Percentiles rank a stretch among this genome's conserved stretches.
Conservation (phyloP, 2,113 vertebrate species). For the Aspiorhynchus laticeps region DNA sequence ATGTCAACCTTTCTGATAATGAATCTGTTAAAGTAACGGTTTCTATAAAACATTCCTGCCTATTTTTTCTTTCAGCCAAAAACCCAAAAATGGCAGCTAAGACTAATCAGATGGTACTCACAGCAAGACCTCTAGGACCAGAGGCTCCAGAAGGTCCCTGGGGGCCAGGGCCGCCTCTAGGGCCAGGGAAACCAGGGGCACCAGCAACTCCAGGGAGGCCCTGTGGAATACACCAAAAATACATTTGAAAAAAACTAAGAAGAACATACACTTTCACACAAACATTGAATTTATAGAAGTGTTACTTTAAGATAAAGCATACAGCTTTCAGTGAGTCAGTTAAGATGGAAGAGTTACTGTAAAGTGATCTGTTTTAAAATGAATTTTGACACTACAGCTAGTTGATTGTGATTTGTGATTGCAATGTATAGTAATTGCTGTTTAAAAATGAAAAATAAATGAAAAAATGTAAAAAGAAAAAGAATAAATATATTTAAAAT, state of each 20-base stretch:
- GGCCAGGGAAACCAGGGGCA: constrained; percentile 93
- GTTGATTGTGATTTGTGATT: not conserved
- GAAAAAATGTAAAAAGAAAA: no score
- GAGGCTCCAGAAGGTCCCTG: constrained; percentile 86
- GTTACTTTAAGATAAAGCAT: not conserved
- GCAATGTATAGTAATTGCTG: no score
- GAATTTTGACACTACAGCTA: not conserved
- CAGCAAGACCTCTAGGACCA: constrained; percentile 90
- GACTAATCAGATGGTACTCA: constrained; percentile 73
- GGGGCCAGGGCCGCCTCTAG: constrained; percentile 91
- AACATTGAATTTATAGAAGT: not conserved
- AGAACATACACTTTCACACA: not conserved
- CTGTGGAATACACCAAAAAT: constrained; percentile 68
- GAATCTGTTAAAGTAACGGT: not conserved
- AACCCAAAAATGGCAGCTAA: not conserved
- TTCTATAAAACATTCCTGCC: not conserved
- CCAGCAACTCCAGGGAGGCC: constrained; percentile 89
- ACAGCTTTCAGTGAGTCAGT: not conserved
- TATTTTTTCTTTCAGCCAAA: not conserved
- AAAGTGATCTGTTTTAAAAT: not conserved
- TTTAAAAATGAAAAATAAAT: no score
- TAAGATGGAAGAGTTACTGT: not conserved
- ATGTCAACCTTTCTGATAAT: not conserved
- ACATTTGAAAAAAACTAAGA: not conserved
- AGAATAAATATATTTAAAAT: no score